These are phyloP conservation scores for Drosophila conformis DNA, from an alignment of 2,888 invertebrate species.

Conservation along the genomic window DNA sequence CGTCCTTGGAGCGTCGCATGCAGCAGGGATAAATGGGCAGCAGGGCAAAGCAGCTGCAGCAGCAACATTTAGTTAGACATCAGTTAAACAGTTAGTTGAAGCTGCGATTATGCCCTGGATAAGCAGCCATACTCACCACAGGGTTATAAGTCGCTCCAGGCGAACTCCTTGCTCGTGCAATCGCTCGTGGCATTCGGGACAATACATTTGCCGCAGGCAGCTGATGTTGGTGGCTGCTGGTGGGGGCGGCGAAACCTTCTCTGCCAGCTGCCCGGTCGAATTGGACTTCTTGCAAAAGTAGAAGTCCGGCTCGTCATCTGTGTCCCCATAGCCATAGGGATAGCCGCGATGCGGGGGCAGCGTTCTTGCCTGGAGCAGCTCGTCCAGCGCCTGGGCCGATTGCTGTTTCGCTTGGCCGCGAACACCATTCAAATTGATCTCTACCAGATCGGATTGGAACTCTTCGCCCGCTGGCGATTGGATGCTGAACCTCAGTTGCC, in stretches of 20 bases:
- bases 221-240: conserved; percentile 68
- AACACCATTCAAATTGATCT: conserved; percentile 68
- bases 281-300: conserved; percentile 70
- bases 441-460: conserved; percentile 66
- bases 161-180: conserved; percentile 72
- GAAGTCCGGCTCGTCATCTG: conserved; percentile 51
- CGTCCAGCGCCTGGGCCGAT: conserved; percentile 60
- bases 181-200: conserved; percentile 77
- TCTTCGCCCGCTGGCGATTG: conserved; percentile 39
- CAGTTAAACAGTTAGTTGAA: not conserved
- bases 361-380: conserved; percentile 41
- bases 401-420: conserved; percentile 42
- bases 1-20: conserved; percentile 60
- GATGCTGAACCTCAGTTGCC: conserved; percentile 64
- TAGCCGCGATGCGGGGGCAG: conserved; percentile 63
- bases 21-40: conserved; percentile 76
- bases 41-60: conserved; percentile 72
- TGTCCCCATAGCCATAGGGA: conserved; percentile 67
- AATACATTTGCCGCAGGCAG: conserved; percentile 79
- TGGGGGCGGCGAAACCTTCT: conserved; percentile 59
- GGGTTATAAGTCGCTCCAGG: conserved; percentile 65
- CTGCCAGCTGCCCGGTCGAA: conserved; percentile 66
- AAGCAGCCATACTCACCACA: conserved; percentile 60
- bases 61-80: not conserved
- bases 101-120: not conserved